These are phyloP conservation scores for Prosapia bicincta DNA, from an alignment of 2,888 invertebrate species.

Conservation along the genomic window DNA sequence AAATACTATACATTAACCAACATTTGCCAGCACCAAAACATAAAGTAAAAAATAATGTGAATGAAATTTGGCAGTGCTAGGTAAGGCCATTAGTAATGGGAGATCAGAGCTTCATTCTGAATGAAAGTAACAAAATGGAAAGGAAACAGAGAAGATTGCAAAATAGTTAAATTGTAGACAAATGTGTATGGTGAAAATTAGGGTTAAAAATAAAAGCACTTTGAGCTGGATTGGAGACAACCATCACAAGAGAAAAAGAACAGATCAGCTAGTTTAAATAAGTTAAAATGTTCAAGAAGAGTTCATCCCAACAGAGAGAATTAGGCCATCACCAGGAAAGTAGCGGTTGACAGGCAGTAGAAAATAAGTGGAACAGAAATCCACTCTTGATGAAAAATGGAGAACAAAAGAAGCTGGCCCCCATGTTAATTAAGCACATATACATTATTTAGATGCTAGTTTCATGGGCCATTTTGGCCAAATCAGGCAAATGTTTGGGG, in stretches of 20 bases:
- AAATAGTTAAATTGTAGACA: not conserved
- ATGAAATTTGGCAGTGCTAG: not conserved
- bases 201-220: not conserved
- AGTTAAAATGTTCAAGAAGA: not conserved
- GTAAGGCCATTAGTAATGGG: not conserved
- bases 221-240: not conserved
- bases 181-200: not conserved
- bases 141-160: not conserved
- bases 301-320: not conserved
- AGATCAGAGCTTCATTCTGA: not conserved
- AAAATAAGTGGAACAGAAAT: not conserved
- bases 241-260: not conserved
- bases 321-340: not conserved
- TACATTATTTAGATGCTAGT: constrained; percentile 58
- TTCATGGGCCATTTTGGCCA: constrained; percentile 65
- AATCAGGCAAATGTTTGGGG: constrained; percentile 48
- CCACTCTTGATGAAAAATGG: not conserved
- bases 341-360: not conserved
- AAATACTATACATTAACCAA: not conserved
- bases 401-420: constrained; percentile 12
- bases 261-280: not conserved
- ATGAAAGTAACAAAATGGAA: not conserved
- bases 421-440: constrained; percentile 20
- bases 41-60: not conserved
- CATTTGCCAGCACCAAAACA: not conserved